These are phyloP conservation scores for Argopecten irradians DNA, from an alignment of 1,140 invertebrate species.

Conservation along the genomic window DNA sequence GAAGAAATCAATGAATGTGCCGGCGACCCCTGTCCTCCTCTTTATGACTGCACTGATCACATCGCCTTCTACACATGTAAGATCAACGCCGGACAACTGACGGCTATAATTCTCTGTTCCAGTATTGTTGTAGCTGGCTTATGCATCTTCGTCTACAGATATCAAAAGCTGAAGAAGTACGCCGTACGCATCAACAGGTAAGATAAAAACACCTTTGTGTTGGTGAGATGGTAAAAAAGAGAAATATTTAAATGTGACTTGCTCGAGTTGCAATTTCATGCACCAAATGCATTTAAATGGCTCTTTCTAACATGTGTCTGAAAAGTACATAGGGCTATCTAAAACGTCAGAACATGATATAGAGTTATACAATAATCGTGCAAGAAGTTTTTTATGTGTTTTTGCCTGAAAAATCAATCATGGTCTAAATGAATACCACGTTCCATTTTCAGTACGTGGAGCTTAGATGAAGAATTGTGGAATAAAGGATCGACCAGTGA, in stretches of 20 bases:
- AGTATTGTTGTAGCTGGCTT: not conserved
- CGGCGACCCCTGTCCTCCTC: slow-evolving; percentile 43
- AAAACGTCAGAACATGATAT: no score
- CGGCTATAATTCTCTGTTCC: not conserved
- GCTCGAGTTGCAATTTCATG: no score
- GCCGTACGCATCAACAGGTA: not conserved
- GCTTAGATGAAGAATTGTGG: not conserved
- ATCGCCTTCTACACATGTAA: slow-evolving; percentile 46
- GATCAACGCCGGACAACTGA: slow-evolving; percentile 24
- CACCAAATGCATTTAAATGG: no score
- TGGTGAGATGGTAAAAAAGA: no score
- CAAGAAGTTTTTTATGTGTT: no score
- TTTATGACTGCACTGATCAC: slow-evolving; percentile 49
- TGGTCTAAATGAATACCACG: no score
- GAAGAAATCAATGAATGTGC: slow-evolving; percentile 54
- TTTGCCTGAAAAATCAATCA: no score
- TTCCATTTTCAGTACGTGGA: not conserved
- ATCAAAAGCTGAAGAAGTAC: not conserved
- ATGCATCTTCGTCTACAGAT: not conserved
- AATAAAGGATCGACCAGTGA: not conserved
- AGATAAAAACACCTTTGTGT: no score
- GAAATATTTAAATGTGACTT: no score
- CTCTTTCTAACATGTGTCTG: no score
- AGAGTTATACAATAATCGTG: no score
- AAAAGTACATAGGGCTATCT: no score